Base-by-base conservation (phyloP, 1,140 invertebrate species). In the Nasonia giraulti region DNA sequence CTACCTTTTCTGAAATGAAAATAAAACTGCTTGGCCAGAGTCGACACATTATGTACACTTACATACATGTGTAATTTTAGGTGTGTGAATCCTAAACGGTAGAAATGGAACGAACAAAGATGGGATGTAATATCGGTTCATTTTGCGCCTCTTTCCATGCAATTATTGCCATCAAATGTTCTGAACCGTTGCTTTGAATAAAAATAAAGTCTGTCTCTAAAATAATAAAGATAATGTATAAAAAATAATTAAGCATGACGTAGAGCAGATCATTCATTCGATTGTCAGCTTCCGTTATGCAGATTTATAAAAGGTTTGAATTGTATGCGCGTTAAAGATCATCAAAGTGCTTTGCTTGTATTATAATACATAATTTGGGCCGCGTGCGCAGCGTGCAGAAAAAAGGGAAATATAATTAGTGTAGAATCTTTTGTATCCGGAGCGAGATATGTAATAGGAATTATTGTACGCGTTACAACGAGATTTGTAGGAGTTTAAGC, bases 401-500 rank as follows among this genome's bases (percentile, higher is more conserved):
- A 62, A 37, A 33, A 47, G 17, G 33, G 14, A 76, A 47, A 44
- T 76, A 37, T 37, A 4, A 17, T 50, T 76, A 76, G 37, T 47
- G 47, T 44, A 44, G 74, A 23, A 62, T 78, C 76, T 78, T 78
- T 62, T 62, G 50, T 62, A 78, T 47, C 62, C 33, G 76, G 31
- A 62, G 33, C 33, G 12, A 74, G 33, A 76, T n/a, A 23, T 76
- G 40, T 10, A 76, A 33, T 76, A 47, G 78, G 33, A 33, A 69
- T 69, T 79, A 79, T 79, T 66, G 55, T 79, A 79, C 11, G 77
- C 33, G 47, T 80, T 69, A 80, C 78, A 80, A 80, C 78, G 78
- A 80, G 78, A 80, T 37, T 44, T 40, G 78, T 80, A 80, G 78
- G 12, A 55, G 5, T 37, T 69, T 68, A 80, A 69, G 55, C 2